These are phyloP conservation scores for Nephrotoma guestfalica DNA, from an alignment of 2,888 invertebrate species.

Conservation along the genomic window DNA sequence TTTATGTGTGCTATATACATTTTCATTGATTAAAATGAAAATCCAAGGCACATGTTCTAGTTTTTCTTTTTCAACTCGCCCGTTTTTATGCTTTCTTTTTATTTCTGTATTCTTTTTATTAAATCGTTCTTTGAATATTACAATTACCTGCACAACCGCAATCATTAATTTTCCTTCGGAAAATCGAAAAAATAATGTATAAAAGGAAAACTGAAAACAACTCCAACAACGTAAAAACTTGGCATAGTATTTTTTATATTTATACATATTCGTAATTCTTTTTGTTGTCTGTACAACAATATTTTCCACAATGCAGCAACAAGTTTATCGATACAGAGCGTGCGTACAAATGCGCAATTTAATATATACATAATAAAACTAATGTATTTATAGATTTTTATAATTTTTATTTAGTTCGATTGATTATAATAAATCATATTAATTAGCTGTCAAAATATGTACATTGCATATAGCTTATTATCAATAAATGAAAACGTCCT, in stretches of 20 bases:
- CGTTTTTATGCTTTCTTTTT: neutral
- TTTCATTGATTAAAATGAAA: neutral
- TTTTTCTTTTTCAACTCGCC: neutral
- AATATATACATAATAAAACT: neutral
- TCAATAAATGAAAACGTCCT: neutral
- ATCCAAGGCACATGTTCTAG: conserved; percentile 2
- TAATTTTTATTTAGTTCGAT: neutral
- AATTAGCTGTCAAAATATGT: neutral
- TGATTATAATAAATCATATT: neutral
- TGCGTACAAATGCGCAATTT: conserved; percentile 1
- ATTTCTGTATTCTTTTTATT: neutral
- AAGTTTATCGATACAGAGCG: neutral
- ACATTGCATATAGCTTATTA: neutral
- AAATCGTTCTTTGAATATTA: neutral
- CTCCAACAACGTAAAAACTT: neutral
- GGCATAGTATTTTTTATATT: neutral
- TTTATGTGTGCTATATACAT: neutral
- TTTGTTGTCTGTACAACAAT: neutral
- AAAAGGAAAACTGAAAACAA: neutral
- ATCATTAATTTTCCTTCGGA: neutral
- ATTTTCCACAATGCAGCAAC: conserved; percentile 1
- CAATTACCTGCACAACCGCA: conserved; percentile 2
- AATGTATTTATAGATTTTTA: neutral
- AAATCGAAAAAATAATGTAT: neutral
- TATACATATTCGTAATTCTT: neutral